These are phyloP conservation scores for Platerodrilus igneus DNA, from an alignment of 2,888 invertebrate species.

Conservation along the genomic window DNA sequence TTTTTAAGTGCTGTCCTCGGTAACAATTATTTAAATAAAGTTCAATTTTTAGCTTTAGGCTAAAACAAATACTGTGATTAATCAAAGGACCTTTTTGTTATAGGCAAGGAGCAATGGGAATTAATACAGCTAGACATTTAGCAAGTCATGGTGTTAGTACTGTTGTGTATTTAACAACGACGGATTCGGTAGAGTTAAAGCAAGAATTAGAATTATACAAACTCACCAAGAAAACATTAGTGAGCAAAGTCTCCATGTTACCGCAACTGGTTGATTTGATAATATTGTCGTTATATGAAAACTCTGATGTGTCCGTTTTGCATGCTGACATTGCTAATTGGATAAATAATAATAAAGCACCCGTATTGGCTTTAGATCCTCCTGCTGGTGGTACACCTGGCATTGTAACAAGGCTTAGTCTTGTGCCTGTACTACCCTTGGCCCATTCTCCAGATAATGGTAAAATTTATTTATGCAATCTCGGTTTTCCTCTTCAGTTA, in stretches of 20 bases:
- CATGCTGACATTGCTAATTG: slow-evolving; percentile 59
- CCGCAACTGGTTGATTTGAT: slow-evolving; percentile 54
- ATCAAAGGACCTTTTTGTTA: too few relatives aligned
- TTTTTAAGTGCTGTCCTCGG: too few relatives aligned
- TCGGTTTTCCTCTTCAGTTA: slow-evolving; percentile 74
- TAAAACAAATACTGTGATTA: too few relatives aligned
- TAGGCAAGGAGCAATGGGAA: slow-evolving; percentile 60
- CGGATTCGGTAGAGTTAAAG: slow-evolving; percentile 48
- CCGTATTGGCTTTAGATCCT: slow-evolving; percentile 72
- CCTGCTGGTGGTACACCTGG: slow-evolving; percentile 63
- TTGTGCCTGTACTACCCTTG: slow-evolving; percentile 68
- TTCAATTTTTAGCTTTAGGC: too few relatives aligned
- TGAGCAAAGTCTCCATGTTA: slow-evolving; percentile 51
- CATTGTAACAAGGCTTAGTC: slow-evolving; percentile 60
- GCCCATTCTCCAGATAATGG: slow-evolving; percentile 60
- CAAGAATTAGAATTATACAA: slow-evolving; percentile 65
- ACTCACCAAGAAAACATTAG: slow-evolving; percentile 59
- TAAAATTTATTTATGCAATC: slow-evolving; percentile 78
- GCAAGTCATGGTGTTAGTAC: slow-evolving; percentile 77
- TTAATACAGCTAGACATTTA: slow-evolving; percentile 74
- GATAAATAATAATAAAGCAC: slow-evolving; percentile 66
- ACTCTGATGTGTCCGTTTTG: slow-evolving; percentile 43
- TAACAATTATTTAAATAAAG: too few relatives aligned
- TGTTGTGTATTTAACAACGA: slow-evolving; percentile 47
- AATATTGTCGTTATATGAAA: slow-evolving; percentile 53